Evolutionary conservation across 2,113 vertebrate species (phyloP).

Genomic region (Balaenoptera acutorostrata): DNA sequence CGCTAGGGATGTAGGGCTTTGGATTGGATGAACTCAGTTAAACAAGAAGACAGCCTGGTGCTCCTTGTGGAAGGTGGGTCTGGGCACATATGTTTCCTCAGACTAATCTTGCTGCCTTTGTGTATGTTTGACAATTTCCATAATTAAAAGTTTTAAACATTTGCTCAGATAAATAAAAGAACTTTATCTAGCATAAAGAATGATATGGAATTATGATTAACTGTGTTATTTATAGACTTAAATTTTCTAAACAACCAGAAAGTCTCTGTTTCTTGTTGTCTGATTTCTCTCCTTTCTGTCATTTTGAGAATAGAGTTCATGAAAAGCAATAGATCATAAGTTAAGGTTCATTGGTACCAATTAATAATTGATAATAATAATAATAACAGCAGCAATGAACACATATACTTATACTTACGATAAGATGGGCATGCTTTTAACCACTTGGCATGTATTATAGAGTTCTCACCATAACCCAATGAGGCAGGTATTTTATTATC

Average conservation of each 20-base stretch:
- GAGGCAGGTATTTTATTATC: not conserved
- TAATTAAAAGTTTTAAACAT: not conserved
- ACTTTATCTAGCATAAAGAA: not conserved
- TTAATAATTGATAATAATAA: not conserved
- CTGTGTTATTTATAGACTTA: not conserved
- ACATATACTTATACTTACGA: accelerated
- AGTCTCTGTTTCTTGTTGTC: not conserved
- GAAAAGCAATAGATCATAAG: not conserved
- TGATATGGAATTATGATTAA: not conserved
- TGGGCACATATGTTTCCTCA: not conserved
- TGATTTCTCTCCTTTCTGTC: not conserved
- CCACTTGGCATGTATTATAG: not conserved
- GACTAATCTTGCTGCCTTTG: accelerated
- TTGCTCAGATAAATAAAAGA: not conserved
- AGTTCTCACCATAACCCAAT: not conserved
- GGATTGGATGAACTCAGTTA: accelerated
- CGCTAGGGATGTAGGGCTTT: accelerated
- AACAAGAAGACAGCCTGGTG: accelerated
- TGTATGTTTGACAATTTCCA: not conserved
- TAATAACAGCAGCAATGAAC: not conserved
- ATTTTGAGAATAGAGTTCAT: not conserved
- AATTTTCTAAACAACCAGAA: not conserved
- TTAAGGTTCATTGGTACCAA: not conserved
- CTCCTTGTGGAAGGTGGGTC: not conserved
- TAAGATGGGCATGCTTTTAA: not conserved